Percentiles rank a stretch among this genome's conserved stretches.
Evolutionary conservation across 2,797 vertebrate genomes (phyloP).

Genomic region (Nannoperca australis): DNA sequence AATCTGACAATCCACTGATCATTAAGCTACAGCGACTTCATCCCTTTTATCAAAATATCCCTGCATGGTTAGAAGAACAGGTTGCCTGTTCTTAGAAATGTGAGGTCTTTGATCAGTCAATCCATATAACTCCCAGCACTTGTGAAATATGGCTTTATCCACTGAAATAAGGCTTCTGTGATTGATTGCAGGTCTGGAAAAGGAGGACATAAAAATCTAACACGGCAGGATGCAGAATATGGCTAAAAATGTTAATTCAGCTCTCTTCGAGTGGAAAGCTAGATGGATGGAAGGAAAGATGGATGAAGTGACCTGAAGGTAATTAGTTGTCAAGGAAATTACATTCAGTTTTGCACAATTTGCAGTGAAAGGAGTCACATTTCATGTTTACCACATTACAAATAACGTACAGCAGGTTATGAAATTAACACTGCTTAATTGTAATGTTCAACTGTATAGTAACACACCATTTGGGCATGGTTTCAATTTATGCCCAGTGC

Average conservation of each 20-base stretch:
- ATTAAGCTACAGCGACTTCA: conserved; percentile 57
- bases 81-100: conserved; percentile 60
- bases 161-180: conserved; percentile 44
- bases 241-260: conserved; percentile 54
- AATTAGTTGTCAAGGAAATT: conserved; percentile 41
- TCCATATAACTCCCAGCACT: conserved; percentile 53
- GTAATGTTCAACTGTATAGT: neutral
- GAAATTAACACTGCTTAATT: conserved; percentile 34
- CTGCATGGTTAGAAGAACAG: conserved; percentile 51
- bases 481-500: conserved; percentile 6
- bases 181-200: conserved; percentile 55
- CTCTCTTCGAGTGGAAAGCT: conserved; percentile 6
- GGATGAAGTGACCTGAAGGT: conserved; percentile 41
- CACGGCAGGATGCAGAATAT: conserved; percentile 46
- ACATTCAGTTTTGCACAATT: conserved; percentile 30
- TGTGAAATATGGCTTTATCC: conserved; percentile 61
- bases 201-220: conserved; percentile 49
- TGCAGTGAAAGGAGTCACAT: conserved; percentile 24
- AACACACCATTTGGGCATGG: conserved; percentile 7
- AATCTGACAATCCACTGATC: conserved; percentile 65
- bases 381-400: conserved; percentile 36
- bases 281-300: conserved; percentile 17
- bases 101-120: conserved; percentile 72
- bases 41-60: conserved; percentile 54
- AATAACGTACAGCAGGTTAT: conserved; percentile 27